Conservation (phyloP, 2,888 invertebrate genomes). For the Norana najaformis region DNA sequence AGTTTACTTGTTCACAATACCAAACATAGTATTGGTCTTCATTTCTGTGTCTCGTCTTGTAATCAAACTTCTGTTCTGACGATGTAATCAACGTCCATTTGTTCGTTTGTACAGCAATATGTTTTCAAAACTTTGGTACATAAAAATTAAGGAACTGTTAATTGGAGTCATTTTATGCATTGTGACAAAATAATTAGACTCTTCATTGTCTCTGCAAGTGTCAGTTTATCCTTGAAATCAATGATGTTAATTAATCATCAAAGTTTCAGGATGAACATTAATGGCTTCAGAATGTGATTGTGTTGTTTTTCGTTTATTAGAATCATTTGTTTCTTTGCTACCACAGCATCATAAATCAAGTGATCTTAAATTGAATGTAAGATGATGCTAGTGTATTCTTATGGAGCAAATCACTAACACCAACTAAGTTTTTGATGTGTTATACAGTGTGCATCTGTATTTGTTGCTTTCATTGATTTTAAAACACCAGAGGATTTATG, state of each 20-base stretch:
- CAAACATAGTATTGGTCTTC: neutral
- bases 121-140: neutral
- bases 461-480: too few relatives aligned
- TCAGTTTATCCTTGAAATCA: neutral
- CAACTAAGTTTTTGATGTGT: too few relatives aligned
- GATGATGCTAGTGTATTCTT: neutral
- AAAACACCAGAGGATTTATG: too few relatives aligned
- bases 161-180: neutral
- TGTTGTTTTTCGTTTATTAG: neutral
- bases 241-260: neutral
- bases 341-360: neutral
- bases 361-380: neutral
- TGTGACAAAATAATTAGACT: too few relatives aligned
- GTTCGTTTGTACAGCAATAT: neutral
- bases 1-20: neutral
- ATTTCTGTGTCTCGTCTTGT: neutral
- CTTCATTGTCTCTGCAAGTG: too few relatives aligned
- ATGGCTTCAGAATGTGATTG: neutral
- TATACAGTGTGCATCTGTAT: too few relatives aligned
- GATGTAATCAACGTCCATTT: neutral
- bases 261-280: neutral
- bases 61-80: neutral
- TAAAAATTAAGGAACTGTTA: neutral
- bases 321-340: neutral
- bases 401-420: neutral